Conservation (phyloP, 2,797 vertebrate genomes). For the Danio albolineatus region DNA sequence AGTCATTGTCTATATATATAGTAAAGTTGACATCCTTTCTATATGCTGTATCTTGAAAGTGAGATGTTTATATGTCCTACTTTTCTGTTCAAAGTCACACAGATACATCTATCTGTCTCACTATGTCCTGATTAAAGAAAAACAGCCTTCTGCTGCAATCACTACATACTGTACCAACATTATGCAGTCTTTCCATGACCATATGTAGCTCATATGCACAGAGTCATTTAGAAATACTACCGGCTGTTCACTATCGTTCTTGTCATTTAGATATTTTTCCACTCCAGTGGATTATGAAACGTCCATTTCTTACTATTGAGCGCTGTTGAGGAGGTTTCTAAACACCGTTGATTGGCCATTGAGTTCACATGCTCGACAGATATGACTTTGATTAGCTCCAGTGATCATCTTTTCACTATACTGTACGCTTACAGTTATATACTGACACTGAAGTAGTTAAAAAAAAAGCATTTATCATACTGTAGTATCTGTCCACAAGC, state of each 20-base stretch:
- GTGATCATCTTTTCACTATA: too few relatives aligned
- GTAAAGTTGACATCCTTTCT: not conserved
- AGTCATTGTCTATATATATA: not conserved
- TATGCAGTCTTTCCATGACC: not conserved
- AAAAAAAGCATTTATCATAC: too few relatives aligned
- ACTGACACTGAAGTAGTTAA: too few relatives aligned
- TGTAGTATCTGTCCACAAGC: too few relatives aligned
- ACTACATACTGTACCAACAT: not conserved
- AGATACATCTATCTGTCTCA: slow-evolving; percentile 40
- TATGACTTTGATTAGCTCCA: too few relatives aligned
- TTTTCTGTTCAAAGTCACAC: slow-evolving; percentile 48
- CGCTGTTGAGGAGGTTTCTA: too few relatives aligned
- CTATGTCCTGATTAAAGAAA: slow-evolving; percentile 36
- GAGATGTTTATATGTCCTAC: slow-evolving; percentile 51
- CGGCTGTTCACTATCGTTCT: not conserved
- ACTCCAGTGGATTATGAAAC: not conserved
- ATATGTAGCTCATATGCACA: slow-evolving; percentile 6
- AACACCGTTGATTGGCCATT: too few relatives aligned
- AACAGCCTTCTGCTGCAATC: slow-evolving; percentile 19
- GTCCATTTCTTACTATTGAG: too few relatives aligned
- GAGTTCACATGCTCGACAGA: too few relatives aligned
- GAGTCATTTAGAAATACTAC: not conserved
- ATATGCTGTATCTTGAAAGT: slow-evolving; percentile 49
- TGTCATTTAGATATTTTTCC: not conserved
- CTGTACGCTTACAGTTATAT: too few relatives aligned